Evolutionary conservation across 2,888 invertebrate species (phyloP).

Genomic region (Cataglyphis cursor): DNA sequence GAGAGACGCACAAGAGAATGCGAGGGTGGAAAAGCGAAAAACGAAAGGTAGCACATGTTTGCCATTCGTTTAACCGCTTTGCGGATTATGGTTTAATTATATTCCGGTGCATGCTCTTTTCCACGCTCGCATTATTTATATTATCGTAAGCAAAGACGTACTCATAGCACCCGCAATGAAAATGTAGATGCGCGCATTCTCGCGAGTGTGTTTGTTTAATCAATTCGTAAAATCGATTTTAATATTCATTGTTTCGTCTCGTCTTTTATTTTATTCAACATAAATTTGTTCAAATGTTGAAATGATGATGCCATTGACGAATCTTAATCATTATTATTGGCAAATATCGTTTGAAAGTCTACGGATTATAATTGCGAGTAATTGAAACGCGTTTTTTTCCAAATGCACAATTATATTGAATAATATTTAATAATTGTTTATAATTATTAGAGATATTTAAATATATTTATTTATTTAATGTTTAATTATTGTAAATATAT

Average conservation of each 20-base stretch:
- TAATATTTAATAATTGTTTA: too few relatives aligned
- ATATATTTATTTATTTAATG: too few relatives aligned
- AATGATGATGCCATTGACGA: conserved; percentile 3
- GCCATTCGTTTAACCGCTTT: conserved; percentile 66
- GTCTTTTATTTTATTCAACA: not conserved
- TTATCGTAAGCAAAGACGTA: conserved; percentile 64
- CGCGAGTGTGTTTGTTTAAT: conserved; percentile 4
- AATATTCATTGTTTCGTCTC: too few relatives aligned
- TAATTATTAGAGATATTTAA: too few relatives aligned
- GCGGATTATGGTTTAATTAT: conserved; percentile 20
- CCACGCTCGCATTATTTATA: conserved; percentile 66
- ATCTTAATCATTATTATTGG: conserved; percentile 3
- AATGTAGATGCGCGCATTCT: not conserved
- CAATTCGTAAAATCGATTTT: conserved; percentile 44
- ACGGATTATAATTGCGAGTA: not conserved
- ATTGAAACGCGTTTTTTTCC: not conserved
- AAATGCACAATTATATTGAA: too few relatives aligned
- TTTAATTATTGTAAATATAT: too few relatives aligned
- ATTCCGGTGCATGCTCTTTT: conserved; percentile 45
- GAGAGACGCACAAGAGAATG: not conserved
- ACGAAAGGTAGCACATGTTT: conserved; percentile 68
- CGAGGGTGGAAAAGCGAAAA: conserved; percentile 54
- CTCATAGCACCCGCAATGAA: conserved; percentile 45
- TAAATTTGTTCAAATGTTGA: conserved; percentile 9
- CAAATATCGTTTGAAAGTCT: conserved; percentile 22